Evolutionary conservation across 2,888 invertebrate genomes (phyloP), one percentile per base, ranked within the genome.

Genomic region (Dicycla oo): DNA sequence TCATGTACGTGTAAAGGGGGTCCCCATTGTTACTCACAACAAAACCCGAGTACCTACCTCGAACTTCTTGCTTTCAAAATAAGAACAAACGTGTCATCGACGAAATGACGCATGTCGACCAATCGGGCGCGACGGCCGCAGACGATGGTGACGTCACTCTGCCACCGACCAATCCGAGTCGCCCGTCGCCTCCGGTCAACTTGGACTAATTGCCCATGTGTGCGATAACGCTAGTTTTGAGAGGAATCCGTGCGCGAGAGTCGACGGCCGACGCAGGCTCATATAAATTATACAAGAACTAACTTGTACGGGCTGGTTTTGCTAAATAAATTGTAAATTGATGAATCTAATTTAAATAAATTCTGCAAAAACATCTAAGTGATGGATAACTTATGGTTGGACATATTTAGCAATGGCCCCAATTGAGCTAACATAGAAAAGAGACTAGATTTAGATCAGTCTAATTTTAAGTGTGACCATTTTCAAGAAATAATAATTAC

Each of bases 31-130:
- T 89, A 83, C 80, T 86, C 86, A 90, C 85, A 91, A 94, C 93
- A 95, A 95, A 94, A 93, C 90, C 89, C 89, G 84, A 91, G 93
- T 94, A 92, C 93, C 90, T 94, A 92, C 93, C 90, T 91, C 91
- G 82, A 90, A 92, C 91, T 94, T 94, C 94, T 94, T 95, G 89
- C 91, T 92, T 91, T 91, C 88, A 92, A 95, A 95, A 95, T 95
- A 96, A 96, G 96, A 96, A 95, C 95, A 95, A 95, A 95, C 93
- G 92, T 95, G 95, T 95, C 95, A 95, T 95, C 95, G 95, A 95
- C 90, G 93, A 95, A 95, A 95, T 96, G 95, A 95, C 94, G 95
- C 94, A 94, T 95, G 95, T 94, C 95, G 94, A 94, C 96, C 96
- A 96, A 95, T 95, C 93, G 90, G 94, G 95, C 95, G 94, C 93